These are phyloP conservation scores for Axinella damicornis DNA, from an alignment of 37 sponge, comb jelly and placozoan species.

Conservation along the genomic window DNA sequence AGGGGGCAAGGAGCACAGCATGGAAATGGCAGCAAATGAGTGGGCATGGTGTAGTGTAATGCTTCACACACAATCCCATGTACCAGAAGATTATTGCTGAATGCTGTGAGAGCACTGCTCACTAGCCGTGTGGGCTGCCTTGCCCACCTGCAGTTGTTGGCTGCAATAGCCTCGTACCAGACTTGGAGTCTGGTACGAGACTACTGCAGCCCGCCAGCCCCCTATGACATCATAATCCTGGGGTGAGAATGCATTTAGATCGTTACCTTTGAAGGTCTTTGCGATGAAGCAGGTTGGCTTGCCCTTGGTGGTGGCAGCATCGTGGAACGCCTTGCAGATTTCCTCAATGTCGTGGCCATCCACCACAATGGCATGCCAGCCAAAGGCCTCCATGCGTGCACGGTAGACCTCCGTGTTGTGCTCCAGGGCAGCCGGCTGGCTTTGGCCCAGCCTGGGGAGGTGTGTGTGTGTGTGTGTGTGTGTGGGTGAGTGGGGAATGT, in stretches of 20 bases:
- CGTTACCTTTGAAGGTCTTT: conserved; percentile 97
- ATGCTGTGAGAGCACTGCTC: too few species aligned
- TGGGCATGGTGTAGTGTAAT: too few species aligned
- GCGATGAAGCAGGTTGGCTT: conserved; percentile 90
- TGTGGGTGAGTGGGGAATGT: too few species aligned
- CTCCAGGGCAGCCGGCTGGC: conserved; percentile 86
- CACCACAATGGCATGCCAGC: conserved; percentile 91
- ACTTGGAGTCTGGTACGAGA: not conserved
- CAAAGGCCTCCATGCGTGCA: conserved; percentile 87
- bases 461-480: too few species aligned
- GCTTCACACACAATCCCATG: too few species aligned
- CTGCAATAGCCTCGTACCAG: too few species aligned
- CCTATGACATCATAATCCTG: not conserved
- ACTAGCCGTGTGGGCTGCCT: too few species aligned
- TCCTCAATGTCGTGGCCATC: conserved; percentile 93
- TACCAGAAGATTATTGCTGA: too few species aligned
- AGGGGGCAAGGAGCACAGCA: not conserved
- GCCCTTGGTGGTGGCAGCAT: conserved; percentile 80
- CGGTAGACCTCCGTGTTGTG: conserved; percentile 90
- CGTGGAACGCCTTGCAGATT: conserved; percentile 71
- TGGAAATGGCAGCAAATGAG: too few species aligned
- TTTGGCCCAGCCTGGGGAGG: conserved; percentile 69
- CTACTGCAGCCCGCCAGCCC: not conserved
- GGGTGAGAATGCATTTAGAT: too few species aligned
- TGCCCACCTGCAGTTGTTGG: too few species aligned